phyloP scores from a whole-genome alignment of 2,888 invertebrate genomes.

The Abrostola triplasia region DNA sequence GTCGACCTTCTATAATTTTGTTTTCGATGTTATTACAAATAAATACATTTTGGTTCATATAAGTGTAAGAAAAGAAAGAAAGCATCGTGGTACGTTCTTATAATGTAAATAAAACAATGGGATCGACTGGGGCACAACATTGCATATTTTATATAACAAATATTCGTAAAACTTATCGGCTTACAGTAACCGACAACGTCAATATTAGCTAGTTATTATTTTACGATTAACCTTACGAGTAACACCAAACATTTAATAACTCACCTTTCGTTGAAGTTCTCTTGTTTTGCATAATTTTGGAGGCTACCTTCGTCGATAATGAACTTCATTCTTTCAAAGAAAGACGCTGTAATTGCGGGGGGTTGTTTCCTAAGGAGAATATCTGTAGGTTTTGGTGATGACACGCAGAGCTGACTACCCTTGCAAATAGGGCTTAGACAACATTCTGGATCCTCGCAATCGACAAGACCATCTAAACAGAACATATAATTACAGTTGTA shows the following conservation, averaged over 20 bases:
- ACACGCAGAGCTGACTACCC: conserved; percentile 96
- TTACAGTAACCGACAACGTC: conserved; percentile 34
- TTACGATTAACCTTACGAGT: conserved; percentile 59
- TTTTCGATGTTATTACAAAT: conserved; percentile 59
- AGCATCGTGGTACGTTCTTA: conserved; percentile 79
- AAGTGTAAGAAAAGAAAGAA: conserved; percentile 77
- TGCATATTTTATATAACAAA: conserved; percentile 87
- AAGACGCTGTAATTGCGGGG: conserved; percentile 98
- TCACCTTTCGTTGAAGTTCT: conserved; percentile 99
- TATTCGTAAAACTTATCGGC: conserved; percentile 66
- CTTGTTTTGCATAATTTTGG: conserved; percentile 98
- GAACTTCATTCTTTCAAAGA: conserved; percentile 99
- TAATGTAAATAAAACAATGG: conserved; percentile 84
- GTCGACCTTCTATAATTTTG: conserved; percentile 62
- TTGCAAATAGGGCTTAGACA: conserved; percentile 95
- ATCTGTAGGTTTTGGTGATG: conserved; percentile 98
- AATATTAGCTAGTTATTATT: conserved; percentile 39
- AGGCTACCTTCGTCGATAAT: conserved; percentile 99
- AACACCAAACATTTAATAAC: conserved; percentile 83
- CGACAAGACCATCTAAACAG: conserved; percentile 96
- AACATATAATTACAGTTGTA: conserved; percentile 44
- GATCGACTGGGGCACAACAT: conserved; percentile 95
- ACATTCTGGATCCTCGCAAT: conserved; percentile 99
- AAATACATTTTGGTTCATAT: conserved; percentile 59
- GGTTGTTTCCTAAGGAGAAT: conserved; percentile 98